Evolutionary conservation across 1,140 invertebrate species (phyloP).

Genomic region (Hylyphantes graminicola): DNA sequence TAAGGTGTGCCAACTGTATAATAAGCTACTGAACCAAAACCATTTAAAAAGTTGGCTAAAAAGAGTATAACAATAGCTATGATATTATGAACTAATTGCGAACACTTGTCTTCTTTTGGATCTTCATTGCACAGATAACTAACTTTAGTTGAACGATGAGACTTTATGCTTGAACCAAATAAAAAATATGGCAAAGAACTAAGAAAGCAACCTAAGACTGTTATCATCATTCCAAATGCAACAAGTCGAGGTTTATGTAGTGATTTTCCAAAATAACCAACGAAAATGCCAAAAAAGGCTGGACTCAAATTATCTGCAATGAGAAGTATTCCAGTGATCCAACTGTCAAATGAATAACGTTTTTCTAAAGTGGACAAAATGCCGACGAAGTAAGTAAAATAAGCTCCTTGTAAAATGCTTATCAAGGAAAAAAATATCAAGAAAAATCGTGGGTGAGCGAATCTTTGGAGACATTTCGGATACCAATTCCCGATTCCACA

Average conservation of each 20-base stretch:
- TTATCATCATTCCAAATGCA: constrained; percentile 76
- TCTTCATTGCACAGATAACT: neutral
- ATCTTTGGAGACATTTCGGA: constrained; percentile 50
- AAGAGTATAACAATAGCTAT: constrained; percentile 58
- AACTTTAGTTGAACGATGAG: neutral
- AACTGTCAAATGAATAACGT: constrained; percentile 81
- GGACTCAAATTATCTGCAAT: constrained; percentile 59
- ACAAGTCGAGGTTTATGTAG: constrained; percentile 79
- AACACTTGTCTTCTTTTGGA: neutral
- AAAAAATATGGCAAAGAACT: constrained; percentile 77
- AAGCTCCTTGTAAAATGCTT: constrained; percentile 55
- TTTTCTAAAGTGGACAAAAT: constrained; percentile 60
- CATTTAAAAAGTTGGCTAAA: constrained; percentile 61
- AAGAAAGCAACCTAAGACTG: constrained; percentile 77
- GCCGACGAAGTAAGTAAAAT: constrained; percentile 57
- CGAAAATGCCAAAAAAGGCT: constrained; percentile 30
- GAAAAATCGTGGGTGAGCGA: constrained; percentile 44
- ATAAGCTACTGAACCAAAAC: constrained; percentile 62
- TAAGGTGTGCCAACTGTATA: constrained; percentile 65
- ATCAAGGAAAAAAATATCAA: constrained; percentile 47
- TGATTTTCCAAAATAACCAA: constrained; percentile 66
- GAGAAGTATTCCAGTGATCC: constrained; percentile 75
- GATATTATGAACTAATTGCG: constrained; percentile 2
- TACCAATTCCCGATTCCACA: constrained; percentile 26
- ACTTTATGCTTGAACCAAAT: constrained; percentile 72